phyloP scores from a whole-genome alignment of 64 coral and sea anemone genomes.

The Pachyseris speciosa region DNA sequence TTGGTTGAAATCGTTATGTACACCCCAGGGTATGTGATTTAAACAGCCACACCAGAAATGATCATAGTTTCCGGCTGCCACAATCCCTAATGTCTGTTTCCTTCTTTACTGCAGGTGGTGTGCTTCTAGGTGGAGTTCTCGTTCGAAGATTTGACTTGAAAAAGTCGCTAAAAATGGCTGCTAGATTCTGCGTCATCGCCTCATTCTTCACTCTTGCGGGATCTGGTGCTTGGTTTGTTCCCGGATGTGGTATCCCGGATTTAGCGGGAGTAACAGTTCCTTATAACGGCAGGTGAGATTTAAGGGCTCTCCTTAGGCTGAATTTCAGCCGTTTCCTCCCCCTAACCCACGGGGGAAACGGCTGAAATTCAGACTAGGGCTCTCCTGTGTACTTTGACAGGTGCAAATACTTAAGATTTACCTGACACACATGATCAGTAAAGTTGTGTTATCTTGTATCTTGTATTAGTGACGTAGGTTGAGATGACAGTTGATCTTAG shows the following conservation, averaged over 20 bases:
- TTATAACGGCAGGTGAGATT: slow-evolving; percentile 72
- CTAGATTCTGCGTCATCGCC: slow-evolving; percentile 73
- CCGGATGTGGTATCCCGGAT: slow-evolving; percentile 77
- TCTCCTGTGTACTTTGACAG: no score
- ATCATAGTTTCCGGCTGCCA: neutral
- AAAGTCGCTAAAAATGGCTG: slow-evolving; percentile 78
- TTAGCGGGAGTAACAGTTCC: slow-evolving; percentile 75
- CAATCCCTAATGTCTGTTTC: neutral
- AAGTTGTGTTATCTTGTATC: no score
- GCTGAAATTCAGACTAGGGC: no score
- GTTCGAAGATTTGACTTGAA: slow-evolving; percentile 83
- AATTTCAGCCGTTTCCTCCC: no score
- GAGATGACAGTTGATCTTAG: no score
- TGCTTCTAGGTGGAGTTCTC: slow-evolving; percentile 70
- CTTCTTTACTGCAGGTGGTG: slow-evolving; percentile 52
- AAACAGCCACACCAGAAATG: no score
- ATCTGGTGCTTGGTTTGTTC: slow-evolving; percentile 72
- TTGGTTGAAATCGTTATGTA: neutral
- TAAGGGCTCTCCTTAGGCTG: no score
- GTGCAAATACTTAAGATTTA: no score
- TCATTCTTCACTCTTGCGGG: slow-evolving; percentile 45
- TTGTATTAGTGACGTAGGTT: no score
- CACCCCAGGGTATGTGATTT: no score
- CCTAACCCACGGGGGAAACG: no score
- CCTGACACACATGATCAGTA: no score